phyloP scores from a whole-genome alignment of 2,113 vertebrate genomes.

The Rhinopithecus roxellana region DNA sequence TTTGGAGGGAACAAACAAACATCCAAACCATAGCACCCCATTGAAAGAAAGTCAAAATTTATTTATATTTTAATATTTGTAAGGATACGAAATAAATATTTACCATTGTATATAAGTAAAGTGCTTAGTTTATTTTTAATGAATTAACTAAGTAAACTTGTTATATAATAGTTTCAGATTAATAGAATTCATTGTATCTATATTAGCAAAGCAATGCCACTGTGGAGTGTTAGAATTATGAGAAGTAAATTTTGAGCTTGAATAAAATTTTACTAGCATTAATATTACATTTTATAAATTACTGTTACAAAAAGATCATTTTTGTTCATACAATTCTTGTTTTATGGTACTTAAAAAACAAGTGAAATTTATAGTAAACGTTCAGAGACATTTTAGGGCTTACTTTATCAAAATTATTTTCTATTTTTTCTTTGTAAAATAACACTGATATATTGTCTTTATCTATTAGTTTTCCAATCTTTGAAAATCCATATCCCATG shows the following conservation, averaged over 20 bases:
- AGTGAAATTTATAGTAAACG: neutral
- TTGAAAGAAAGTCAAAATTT: conserved; percentile 27
- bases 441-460: conserved; percentile 81
- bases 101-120: neutral
- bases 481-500: conserved; percentile 99
- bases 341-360: neutral
- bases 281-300: conserved; percentile 46
- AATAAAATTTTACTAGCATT: conserved; percentile 36
- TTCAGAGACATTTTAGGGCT: conserved; percentile 23
- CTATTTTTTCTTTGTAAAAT: conserved; percentile 67
- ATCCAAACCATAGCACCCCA: neutral
- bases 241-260: conserved; percentile 24
- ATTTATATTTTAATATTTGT: neutral
- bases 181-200: neutral
- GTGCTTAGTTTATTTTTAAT: neutral
- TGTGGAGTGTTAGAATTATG: conserved; percentile 12
- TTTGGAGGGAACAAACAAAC: neutral
- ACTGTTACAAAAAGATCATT: conserved; percentile 48
- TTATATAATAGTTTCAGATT: conserved; percentile 18
- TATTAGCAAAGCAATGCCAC: neutral
- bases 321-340: neutral
- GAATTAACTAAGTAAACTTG: neutral
- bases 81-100: neutral
- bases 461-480: conserved; percentile 95
- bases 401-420: conserved; percentile 42